Conservation (phyloP, 2,888 invertebrate genomes). For the Aphodius sticticus region DNA sequence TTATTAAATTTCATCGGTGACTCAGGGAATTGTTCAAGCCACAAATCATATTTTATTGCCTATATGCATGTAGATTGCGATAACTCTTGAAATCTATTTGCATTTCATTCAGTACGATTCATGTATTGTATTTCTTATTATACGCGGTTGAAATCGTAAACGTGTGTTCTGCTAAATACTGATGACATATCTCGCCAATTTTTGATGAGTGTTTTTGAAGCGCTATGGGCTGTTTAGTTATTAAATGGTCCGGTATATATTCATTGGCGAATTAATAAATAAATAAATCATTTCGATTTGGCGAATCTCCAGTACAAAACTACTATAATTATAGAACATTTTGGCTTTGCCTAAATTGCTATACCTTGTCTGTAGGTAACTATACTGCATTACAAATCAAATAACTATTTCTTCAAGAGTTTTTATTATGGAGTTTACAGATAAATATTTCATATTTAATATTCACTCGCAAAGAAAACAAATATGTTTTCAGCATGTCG, state of each 20-base stretch:
- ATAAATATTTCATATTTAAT: too few relatives aligned
- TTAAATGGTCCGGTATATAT: not conserved
- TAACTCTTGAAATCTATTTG: not conserved
- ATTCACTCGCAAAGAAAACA: too few relatives aligned
- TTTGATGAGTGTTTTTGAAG: not conserved
- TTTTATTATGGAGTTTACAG: too few relatives aligned
- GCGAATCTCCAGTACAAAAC: not conserved
- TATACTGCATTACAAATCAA: too few relatives aligned
- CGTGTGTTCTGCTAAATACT: not conserved
- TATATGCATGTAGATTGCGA: not conserved
- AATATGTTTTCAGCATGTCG: too few relatives aligned
- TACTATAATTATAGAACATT: not conserved
- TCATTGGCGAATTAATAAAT: not conserved
- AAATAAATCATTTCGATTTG: not conserved
- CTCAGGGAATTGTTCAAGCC: not conserved
- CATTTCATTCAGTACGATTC: not conserved
- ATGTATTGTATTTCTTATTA: not conserved
- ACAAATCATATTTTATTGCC: not conserved
- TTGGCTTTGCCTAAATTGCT: not conserved
- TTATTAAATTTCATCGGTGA: not conserved
- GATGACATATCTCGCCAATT: not conserved
- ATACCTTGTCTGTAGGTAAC: not conserved
- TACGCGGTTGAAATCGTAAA: not conserved
- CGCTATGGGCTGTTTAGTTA: not conserved
- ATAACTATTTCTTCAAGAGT: too few relatives aligned